Percentiles rank a stretch among this genome's conserved stretches.
phyloP scores from a whole-genome alignment of 2,113 vertebrate genomes.

The Charina bottae region DNA sequence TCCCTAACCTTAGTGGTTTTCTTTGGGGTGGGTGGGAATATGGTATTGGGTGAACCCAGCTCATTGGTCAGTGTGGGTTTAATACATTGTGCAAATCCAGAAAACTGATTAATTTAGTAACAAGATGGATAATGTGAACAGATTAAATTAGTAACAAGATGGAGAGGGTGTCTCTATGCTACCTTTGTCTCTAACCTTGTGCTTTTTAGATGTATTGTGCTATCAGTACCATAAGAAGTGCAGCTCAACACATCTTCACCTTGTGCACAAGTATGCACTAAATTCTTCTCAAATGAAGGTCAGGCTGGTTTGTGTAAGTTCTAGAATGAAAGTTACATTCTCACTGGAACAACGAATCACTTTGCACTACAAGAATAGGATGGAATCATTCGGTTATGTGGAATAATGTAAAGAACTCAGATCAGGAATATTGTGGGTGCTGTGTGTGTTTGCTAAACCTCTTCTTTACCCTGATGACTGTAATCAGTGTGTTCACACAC shows the following conservation, averaged over 20 bases:
- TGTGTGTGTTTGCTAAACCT: no score
- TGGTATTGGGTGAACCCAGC: not conserved
- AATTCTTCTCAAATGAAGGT: not conserved
- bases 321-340: not conserved
- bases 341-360: not conserved
- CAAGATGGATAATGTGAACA: not conserved
- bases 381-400: no score
- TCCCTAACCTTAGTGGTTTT: not conserved
- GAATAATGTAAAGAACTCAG: no score
- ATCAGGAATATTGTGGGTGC: no score
- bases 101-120: not conserved
- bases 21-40: not conserved
- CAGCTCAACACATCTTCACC: not conserved
- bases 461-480: no score
- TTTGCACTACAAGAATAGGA: no score
- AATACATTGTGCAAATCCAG: not conserved
- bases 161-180: not conserved
- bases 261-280: not conserved
- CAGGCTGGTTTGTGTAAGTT: not conserved
- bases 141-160: not conserved
- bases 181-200: not conserved
- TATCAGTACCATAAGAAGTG: not conserved
- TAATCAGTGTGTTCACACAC: no score
- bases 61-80: not conserved
- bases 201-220: not conserved